Base-by-base conservation (phyloP, 2,797 vertebrate genomes). In the Cryptoprocta ferox region DNA sequence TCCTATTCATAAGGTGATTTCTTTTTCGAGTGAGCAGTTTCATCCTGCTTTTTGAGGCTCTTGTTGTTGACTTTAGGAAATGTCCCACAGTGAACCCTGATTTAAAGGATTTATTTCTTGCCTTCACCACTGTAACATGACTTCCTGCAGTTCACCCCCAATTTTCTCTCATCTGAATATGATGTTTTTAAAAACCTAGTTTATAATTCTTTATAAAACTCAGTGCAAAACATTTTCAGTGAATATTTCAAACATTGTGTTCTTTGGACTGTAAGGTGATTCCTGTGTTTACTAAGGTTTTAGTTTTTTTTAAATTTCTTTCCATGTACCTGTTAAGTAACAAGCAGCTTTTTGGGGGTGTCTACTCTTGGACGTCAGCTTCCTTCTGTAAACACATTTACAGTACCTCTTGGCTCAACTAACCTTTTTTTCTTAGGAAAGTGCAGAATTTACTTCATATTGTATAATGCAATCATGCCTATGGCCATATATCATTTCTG, bases 361-460 rank as follows among this genome's bases (percentile, higher is more conserved):
- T 24, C 56, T 78, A 42, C 39, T 87, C n/a, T 50, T 95, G n/a
- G 68, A 94, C 56, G 39, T 82, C 39, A 61, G 26, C 68, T 91
- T 65, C 45, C 89, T 97, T 94, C 83, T 86, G 32, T 78, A 96
- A 97, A 93, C 37, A 37, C 50, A 78, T 83, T 96, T 97, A 81
- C 48, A 87, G 28, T 93, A 92, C 32, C 24, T 65, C 79, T 97
- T 82, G 45, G 28, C 53, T 94, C 45, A 37, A 21, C 56, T 24
- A 59, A 21, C 56, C 8, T 59, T 53, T 53, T 53, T 56, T 48
- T 59, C 24, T 59, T 24, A 28, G 37, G 39, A 81, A 96, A 89
- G 28, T 79, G 3, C 3, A 94, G 92, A 91, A 10, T 70, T 71
- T 94, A 48, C 39, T 61, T 91, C 50, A 45, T 89, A 45, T 78